Conservation (phyloP, 2,888 invertebrate species). For the Caenorhabditis auriculariae region DNA sequence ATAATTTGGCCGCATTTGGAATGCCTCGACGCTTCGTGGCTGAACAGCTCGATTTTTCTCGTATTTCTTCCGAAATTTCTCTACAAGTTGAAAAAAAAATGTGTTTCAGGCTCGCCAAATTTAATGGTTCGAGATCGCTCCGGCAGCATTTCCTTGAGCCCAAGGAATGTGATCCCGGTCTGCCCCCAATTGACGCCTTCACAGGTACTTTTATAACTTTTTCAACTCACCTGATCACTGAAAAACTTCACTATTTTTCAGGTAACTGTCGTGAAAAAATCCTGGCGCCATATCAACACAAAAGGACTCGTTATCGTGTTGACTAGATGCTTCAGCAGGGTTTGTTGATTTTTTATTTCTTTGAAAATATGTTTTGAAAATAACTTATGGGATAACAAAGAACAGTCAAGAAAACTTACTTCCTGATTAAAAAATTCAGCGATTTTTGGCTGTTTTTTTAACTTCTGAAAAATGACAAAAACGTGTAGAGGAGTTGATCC, state of each 20-base stretch:
- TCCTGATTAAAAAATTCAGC: too few species aligned
- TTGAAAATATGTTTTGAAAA: slow-evolving; percentile 2
- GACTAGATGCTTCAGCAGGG: slow-evolving; percentile 53
- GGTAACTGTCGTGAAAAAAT: slow-evolving; percentile 44
- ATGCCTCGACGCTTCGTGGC: too few species aligned
- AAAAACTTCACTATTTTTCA: slow-evolving; percentile 19
- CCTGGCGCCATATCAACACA: slow-evolving; percentile 61
- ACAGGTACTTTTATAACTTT: slow-evolving; percentile 18
- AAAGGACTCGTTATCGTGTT: slow-evolving; percentile 53
- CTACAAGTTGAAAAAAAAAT: too few species aligned
- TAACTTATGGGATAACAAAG: too few species aligned
- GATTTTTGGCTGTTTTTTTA: too few species aligned
- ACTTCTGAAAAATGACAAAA: too few species aligned
- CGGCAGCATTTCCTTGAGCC: slow-evolving; percentile 28
- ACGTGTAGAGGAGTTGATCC: too few species aligned
- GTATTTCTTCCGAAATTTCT: too few species aligned
- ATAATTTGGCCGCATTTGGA: too few species aligned
- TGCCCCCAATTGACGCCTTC: slow-evolving; percentile 43
- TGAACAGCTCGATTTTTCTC: too few species aligned
- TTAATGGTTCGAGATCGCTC: slow-evolving; percentile 32
- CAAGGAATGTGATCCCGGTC: slow-evolving; percentile 34
- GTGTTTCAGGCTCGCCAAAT: too few species aligned
- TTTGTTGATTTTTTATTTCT: slow-evolving; percentile 13
- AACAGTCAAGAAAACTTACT: too few species aligned
- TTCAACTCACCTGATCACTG: background rate